phyloP scores from a whole-genome alignment of 2,113 vertebrate species.

The Eupsittula cactorum region DNA sequence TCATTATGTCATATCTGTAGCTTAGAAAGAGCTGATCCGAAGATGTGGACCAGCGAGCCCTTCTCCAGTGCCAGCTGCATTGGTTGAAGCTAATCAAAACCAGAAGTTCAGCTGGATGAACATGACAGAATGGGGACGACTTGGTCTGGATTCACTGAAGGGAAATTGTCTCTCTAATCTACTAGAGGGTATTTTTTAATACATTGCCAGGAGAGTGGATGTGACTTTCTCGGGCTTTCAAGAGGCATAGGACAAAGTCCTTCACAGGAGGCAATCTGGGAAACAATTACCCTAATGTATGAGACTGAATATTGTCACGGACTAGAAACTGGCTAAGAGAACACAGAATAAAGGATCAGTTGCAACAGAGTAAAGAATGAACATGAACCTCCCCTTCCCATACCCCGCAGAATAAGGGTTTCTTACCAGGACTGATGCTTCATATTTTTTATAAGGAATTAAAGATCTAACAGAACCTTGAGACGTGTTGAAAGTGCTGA shows the following conservation, averaged over 20 bases:
- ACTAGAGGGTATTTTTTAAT: background rate
- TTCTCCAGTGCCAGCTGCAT: slow-evolving; percentile 28
- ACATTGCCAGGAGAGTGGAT: slow-evolving; percentile 13
- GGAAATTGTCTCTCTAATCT: slow-evolving; percentile 49
- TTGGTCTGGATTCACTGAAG: slow-evolving; percentile 36
- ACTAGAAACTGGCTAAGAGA: slow-evolving; percentile 10
- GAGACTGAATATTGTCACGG: slow-evolving; percentile 7
- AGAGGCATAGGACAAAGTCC: slow-evolving; percentile 37
- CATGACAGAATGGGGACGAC: slow-evolving; percentile 54
- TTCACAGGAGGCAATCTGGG: slow-evolving; percentile 44
- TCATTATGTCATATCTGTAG: slow-evolving; percentile 23
- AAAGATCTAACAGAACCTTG: background rate
- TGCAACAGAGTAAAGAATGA: background rate
- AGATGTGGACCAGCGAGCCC: background rate
- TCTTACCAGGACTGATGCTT: background rate
- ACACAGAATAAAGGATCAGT: background rate
- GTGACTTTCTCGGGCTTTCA: slow-evolving; percentile 40
- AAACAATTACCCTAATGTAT: slow-evolving; percentile 44
- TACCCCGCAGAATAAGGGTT: background rate
- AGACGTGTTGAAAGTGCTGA: background rate
- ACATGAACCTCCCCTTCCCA: background rate
- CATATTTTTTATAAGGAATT: background rate
- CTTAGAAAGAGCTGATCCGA: slow-evolving; percentile 13
- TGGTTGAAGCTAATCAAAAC: slow-evolving; percentile 52
- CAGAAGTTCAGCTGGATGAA: slow-evolving; percentile 54